Percentiles rank a stretch among this genome's conserved stretches.
These are phyloP conservation scores for Hemibagrus wyckioides DNA, from an alignment of 2,113 vertebrate genomes.

Conservation along the genomic window DNA sequence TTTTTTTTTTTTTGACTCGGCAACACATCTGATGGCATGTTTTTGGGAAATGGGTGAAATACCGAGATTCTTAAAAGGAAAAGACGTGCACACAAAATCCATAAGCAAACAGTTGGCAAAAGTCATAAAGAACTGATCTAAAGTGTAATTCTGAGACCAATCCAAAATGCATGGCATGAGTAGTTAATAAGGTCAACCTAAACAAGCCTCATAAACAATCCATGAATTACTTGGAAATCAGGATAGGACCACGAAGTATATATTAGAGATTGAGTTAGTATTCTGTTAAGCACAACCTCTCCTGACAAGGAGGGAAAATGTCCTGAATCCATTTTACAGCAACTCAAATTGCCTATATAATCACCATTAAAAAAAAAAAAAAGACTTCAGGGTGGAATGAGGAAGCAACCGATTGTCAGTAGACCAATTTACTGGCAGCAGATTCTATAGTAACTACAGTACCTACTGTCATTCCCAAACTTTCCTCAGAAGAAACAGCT, in stretches of 20 bases:
- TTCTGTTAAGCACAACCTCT: neutral
- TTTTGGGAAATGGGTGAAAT: neutral
- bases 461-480: neutral
- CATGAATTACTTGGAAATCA: neutral
- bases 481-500: no score
- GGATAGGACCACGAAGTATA: neutral
- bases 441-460: neutral
- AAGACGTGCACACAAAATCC: no score
- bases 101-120: neutral
- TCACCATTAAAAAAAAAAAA: neutral
- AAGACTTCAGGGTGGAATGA: neutral
- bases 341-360: neutral
- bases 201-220: neutral
- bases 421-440: neutral
- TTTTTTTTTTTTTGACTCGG: neutral
- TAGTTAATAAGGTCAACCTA: neutral
- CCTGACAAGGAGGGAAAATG: neutral
- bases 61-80: no score
- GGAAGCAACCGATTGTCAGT: neutral
- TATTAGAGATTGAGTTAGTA: neutral
- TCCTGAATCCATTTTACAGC: neutral
- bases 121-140: neutral
- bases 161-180: neutral
- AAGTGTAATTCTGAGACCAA: neutral
- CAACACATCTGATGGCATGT: neutral